Percentiles rank a stretch among this genome's conserved stretches.
Evolutionary conservation across 2,888 invertebrate species (phyloP).

Genomic region (Ditylenchus weischeri): DNA sequence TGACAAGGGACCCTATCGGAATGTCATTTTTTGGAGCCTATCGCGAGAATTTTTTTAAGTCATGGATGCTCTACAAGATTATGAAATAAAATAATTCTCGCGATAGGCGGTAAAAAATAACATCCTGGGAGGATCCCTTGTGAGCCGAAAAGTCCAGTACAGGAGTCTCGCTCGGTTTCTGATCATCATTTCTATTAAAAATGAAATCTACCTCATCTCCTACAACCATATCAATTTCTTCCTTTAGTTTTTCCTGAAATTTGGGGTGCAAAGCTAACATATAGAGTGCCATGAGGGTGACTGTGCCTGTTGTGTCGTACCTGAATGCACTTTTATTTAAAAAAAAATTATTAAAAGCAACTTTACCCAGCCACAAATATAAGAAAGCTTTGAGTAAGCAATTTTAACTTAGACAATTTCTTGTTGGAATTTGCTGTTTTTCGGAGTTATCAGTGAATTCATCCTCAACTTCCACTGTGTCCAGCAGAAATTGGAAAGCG

Average conservation of each 20-base stretch:
- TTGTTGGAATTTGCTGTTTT: neutral
- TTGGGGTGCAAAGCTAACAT: constrained; percentile 19
- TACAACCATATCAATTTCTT: constrained; percentile 21
- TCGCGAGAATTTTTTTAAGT: no score
- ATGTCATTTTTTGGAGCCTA: no score
- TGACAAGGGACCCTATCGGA: no score
- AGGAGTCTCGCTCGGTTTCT: no score
- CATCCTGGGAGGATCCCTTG: no score
- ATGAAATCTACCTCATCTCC: constrained; percentile 13
- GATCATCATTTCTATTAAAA: no score
- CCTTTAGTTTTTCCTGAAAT: constrained; percentile 11
- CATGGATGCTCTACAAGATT: no score
- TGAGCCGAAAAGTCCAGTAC: no score
- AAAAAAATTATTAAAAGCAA: neutral
- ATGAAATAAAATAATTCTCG: no score
- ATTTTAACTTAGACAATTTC: constrained; percentile 11
- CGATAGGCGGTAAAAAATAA: no score
- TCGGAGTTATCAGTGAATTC: neutral
- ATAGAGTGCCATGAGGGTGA: constrained; percentile 15
- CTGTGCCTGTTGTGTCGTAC: constrained; percentile 19
- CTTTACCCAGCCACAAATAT: constrained; percentile 19
- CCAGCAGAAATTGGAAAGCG: constrained; percentile 24
- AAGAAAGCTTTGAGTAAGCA: constrained; percentile 21
- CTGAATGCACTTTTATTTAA: neutral
- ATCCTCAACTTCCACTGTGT: constrained; percentile 19